Evolutionary conservation across 2,888 invertebrate genomes (phyloP).

Genomic region (Sinhomidia bicolor): DNA sequence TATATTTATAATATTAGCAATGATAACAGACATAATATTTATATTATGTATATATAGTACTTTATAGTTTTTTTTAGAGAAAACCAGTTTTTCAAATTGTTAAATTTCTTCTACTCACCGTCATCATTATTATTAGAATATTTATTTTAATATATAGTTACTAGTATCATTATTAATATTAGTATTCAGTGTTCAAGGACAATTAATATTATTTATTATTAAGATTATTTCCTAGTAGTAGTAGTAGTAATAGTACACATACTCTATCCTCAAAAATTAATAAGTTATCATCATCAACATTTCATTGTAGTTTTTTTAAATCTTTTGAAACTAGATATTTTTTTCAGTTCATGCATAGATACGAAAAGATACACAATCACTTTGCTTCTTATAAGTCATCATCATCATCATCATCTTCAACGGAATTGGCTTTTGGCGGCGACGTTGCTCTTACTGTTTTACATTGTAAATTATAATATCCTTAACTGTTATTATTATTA

Average conservation of each 20-base stretch:
- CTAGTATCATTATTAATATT: background rate
- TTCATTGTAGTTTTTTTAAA: constrained; percentile 16
- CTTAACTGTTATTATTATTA: background rate
- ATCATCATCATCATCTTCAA: constrained; percentile 58
- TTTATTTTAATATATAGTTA: constrained; percentile 8
- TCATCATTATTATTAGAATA: background rate
- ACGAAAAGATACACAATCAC: constrained; percentile 54
- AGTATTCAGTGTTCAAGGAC: constrained; percentile 42
- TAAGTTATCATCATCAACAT: constrained; percentile 39
- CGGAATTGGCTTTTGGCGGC: constrained; percentile 37
- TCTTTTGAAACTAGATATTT: constrained; percentile 28
- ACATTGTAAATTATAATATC: background rate
- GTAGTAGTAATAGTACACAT: constrained; percentile 1
- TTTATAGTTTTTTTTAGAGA: constrained; percentile 33
- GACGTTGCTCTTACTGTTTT: background rate
- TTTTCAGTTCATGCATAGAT: constrained; percentile 60
- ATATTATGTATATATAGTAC: constrained; percentile 35
- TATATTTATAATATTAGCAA: constrained; percentile 57
- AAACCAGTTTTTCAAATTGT: constrained; percentile 49
- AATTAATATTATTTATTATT: constrained; percentile 16
- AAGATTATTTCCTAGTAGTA: too few species aligned
- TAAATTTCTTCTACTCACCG: background rate
- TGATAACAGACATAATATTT: constrained; percentile 57
- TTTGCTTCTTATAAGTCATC: constrained; percentile 37
- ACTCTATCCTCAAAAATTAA: constrained; percentile 68